These are phyloP conservation scores for Zapornia atra DNA, from an alignment of 2,113 vertebrate species.

Conservation along the genomic window DNA sequence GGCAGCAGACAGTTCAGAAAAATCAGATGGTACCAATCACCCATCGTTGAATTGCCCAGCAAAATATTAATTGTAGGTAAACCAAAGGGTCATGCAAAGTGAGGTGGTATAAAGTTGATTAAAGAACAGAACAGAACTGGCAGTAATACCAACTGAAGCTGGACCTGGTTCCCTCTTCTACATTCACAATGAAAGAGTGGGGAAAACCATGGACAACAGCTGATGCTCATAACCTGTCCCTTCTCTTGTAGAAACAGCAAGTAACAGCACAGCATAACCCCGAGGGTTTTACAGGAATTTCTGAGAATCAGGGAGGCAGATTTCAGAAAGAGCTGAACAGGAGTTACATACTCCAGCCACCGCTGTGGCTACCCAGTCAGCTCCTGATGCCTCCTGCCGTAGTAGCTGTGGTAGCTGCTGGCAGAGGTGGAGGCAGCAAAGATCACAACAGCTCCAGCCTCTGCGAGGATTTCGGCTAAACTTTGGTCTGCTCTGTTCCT, in stretches of 20 bases:
- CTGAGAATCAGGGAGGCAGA: neutral
- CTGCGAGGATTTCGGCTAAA: neutral
- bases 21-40: neutral
- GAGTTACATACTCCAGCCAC: neutral
- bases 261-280: neutral
- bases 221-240: neutral
- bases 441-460: neutral
- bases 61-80: neutral
- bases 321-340: neutral
- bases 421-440: neutral
- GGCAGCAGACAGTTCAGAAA: neutral
- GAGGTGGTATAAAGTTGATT: neutral
- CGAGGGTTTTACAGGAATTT: neutral
- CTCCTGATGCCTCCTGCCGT: neutral
- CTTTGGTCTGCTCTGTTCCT: neutral
- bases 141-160: neutral
- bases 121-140: neutral
- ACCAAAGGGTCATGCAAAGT: neutral
- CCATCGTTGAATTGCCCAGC: neutral
- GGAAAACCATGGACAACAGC: neutral
- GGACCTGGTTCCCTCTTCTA: neutral
- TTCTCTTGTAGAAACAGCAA: neutral
- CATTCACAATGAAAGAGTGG: neutral
- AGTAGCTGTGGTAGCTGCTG: neutral
- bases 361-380: neutral